Conservation (phyloP, 2,113 vertebrate species). For the Tauraco erythrolophus region DNA sequence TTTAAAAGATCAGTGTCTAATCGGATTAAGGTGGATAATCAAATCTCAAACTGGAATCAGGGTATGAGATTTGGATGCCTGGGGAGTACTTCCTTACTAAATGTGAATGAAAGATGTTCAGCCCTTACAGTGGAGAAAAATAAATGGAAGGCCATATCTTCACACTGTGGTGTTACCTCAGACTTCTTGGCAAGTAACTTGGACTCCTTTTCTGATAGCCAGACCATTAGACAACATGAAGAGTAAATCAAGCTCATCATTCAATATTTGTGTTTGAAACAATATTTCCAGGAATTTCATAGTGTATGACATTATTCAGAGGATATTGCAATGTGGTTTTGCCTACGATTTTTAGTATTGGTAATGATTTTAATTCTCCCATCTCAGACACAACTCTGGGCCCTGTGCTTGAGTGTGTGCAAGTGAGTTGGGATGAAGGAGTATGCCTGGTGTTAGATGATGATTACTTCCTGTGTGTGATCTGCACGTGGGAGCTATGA, state of each 20-base stretch:
- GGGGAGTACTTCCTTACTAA: slow-evolving; percentile 49
- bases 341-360: background rate
- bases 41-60: slow-evolving; percentile 73
- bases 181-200: background rate
- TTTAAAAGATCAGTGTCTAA: slow-evolving; percentile 78
- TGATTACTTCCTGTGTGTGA: background rate
- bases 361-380: background rate
- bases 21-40: slow-evolving; percentile 80
- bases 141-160: background rate
- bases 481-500: background rate
- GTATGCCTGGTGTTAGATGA: background rate
- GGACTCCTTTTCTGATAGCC: background rate
- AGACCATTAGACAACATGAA: background rate
- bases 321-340: accelerated
- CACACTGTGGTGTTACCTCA: background rate
- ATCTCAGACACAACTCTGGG: background rate
- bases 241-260: background rate
- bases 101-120: slow-evolving; percentile 66
- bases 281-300: background rate
- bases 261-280: background rate
- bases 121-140: background rate
- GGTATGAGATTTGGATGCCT: slow-evolving; percentile 42
- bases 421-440: background rate
- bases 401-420: background rate
- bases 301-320: background rate